A percentile compares a stretch with the other conserved stretches of the same genome.
Conservation (phyloP, 2,888 invertebrate genomes). For the Limnephilus rhombicus region DNA sequence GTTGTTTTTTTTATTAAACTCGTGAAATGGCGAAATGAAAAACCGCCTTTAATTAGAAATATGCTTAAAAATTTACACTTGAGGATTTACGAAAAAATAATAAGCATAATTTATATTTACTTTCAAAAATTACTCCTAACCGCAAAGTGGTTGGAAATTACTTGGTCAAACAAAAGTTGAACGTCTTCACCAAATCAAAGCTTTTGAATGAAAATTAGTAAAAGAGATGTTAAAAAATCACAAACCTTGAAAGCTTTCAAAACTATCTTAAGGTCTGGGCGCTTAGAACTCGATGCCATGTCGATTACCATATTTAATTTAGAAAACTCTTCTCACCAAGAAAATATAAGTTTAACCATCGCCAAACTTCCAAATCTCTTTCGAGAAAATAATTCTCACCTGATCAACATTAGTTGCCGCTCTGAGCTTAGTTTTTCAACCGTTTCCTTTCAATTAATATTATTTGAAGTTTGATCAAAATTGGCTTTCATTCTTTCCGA, state of each 20-base stretch:
- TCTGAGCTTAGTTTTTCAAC: slow-evolving; percentile 18
- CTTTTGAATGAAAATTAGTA: slow-evolving; percentile 9
- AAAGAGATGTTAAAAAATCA: background rate
- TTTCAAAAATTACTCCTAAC: too few species aligned
- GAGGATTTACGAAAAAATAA: too few species aligned
- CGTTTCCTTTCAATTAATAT: background rate
- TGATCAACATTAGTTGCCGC: slow-evolving; percentile 53
- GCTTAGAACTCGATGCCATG: slow-evolving; percentile 22
- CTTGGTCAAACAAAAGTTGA: background rate
- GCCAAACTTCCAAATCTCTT: slow-evolving; percentile 46
- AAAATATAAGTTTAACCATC: slow-evolving; percentile 43
- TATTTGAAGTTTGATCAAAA: background rate
- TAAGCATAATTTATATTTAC: too few species aligned
- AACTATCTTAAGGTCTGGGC: slow-evolving; percentile 24
- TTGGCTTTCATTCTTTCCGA: too few species aligned
- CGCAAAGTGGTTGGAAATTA: background rate
- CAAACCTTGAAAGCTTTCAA: background rate
- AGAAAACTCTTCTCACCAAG: slow-evolving; percentile 19
- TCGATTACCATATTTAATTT: slow-evolving; percentile 42
- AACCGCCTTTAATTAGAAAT: too few species aligned
- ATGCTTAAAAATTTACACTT: too few species aligned
- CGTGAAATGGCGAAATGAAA: too few species aligned
- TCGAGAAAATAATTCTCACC: slow-evolving; percentile 55
- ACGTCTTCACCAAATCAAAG: background rate
- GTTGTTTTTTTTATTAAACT: too few species aligned